Evolutionary conservation across 1,140 invertebrate genomes (phyloP), one percentile per base, ranked within the genome.

Genomic region (Drosophila ficusphila): DNA sequence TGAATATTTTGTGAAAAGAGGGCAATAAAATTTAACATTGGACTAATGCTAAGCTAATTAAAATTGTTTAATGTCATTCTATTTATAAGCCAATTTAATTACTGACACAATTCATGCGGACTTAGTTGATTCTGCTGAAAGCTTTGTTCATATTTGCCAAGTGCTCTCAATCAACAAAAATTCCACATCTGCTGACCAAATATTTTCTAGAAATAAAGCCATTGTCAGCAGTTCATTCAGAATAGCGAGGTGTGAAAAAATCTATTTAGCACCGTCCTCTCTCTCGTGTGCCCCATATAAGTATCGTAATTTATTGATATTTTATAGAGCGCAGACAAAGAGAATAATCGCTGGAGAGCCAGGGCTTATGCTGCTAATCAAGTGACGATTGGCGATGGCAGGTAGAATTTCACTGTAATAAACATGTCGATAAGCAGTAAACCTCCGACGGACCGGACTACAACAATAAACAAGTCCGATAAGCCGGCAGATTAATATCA

Each of bases 391-490:
- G 69, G 38, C 53, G 34, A 62, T 54, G 46, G 62, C 53, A 58
- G 61, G 41, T 53, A 29, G 51, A 62, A 60, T 67, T 72, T 14
- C 41, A 18, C 34, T 47, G 61, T 46, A 79, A 86, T 86, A 81
- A 79, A 81, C 58, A 56, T 47, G 60, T 49, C 67, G 54, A 65
- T 76, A 57, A 58, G 48, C 48, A 70, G 75, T 81, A 79, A 85
- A 79, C 42, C 61, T 62, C 31, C 68, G 48, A 48, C 47, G 57
- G 69, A 31, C 68, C n/a, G 38, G 18, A 16, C 54, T 19, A 27
- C 49, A 64, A 78, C 47, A 68, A 81, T 76, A 78, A 81, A 62
- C 65, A 57, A 73, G 38, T n/a, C 51, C 58, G 69, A 85, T 79
- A 79, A 76, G 75, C 76, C 64, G 31, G 39, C 23, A 73, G 69